A percentile compares a stretch with the other conserved stretches of the same genome.
Conservation (phyloP, 2,113 vertebrate species). For the Actinemys pallida region DNA sequence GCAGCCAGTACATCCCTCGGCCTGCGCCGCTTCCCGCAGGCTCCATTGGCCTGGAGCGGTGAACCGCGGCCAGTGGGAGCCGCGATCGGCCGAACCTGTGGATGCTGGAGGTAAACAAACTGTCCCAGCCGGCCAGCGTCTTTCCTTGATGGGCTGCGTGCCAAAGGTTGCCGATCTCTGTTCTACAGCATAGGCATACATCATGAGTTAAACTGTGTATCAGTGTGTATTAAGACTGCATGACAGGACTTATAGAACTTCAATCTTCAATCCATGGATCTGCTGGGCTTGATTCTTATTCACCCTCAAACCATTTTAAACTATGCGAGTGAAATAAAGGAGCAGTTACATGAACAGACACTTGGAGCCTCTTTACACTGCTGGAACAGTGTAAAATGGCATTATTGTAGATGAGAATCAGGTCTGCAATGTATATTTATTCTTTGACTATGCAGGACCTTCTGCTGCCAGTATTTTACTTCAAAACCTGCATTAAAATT, state of each 20-base stretch:
- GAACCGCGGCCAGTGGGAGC: too few species aligned
- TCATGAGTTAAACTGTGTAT: neutral
- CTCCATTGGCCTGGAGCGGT: too few species aligned
- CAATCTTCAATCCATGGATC: neutral
- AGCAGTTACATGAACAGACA: neutral
- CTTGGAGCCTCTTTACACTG: neutral
- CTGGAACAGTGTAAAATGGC: neutral
- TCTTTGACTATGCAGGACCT: neutral
- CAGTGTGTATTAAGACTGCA: neutral
- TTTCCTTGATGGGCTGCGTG: too few species aligned
- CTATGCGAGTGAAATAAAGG: neutral
- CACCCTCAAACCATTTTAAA: neutral
- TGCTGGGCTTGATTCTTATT: neutral
- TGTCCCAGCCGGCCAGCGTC: too few species aligned
- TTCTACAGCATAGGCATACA: neutral
- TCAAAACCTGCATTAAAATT: neutral
- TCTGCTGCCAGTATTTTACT: neutral
- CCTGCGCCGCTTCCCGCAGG: too few species aligned
- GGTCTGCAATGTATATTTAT: neutral
- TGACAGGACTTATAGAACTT: neutral
- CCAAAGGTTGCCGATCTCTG: too few species aligned
- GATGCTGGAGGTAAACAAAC: too few species aligned
- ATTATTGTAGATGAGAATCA: neutral
- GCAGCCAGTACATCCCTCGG: too few species aligned
- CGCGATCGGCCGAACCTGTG: too few species aligned